Evolutionary conservation across 1,140 invertebrate genomes (phyloP), one percentile per base, ranked within the genome.

Genomic region (Oryzaephilus surinamensis): DNA sequence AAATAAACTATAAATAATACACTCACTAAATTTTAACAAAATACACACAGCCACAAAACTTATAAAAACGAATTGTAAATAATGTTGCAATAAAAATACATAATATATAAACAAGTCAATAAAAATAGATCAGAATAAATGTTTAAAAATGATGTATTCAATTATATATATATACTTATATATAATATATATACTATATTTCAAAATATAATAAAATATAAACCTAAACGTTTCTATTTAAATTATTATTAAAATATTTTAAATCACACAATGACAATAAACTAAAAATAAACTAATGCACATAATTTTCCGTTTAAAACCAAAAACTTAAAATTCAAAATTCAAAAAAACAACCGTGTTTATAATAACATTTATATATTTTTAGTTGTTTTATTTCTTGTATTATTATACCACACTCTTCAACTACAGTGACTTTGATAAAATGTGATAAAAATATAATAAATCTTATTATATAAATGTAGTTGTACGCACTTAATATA

Each of bases 81-180:
- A 46, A 43, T 21, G 30, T 39, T 39, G 45, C 41, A 46, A 46
- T 46, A 46, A 46, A 46, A 29, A 31, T 20, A 38, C n/a, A n/a
- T n/a, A n/a, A 31, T 42, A 42, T 38, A 37, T 38, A 46, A 46
- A 46, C 26, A 37, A 46, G 45, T 46, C 45, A 46, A 46, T 46
- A 46, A 46, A 34, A 38, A 39, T 43, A 39, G 37, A 33, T 17
- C 31, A 42, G 17, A 32, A 39, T 46, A 42, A 43, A 46, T 46
- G 45, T 46, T 43, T 38, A 38, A n/a, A n/a, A n/a, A n/a, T n/a
- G n/a, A n/a, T n/a, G n/a, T n/a, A n/a, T n/a, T n/a, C n/a, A n/a
- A n/a, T n/a, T n/a, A n/a, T n/a, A n/a, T n/a, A n/a, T n/a, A n/a
- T n/a, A n/a, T n/a, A n/a, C n/a, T n/a, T n/a, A 34, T 26, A 43